Base-by-base conservation (phyloP, 2,797 vertebrate genomes). In the Nyctibius grandis region DNA sequence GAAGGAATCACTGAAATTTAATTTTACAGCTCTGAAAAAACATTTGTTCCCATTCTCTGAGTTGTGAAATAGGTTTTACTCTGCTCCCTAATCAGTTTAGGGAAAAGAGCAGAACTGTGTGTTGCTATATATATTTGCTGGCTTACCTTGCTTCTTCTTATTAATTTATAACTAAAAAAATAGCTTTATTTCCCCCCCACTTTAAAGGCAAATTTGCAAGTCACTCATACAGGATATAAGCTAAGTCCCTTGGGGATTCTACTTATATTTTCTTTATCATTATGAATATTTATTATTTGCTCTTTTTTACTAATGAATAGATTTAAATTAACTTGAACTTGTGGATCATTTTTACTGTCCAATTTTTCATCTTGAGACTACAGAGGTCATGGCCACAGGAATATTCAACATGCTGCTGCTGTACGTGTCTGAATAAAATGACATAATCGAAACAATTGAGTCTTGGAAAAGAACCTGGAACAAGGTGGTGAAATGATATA, bases 1-100 rank as follows among this genome's bases (percentile, higher is more conserved):
- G 68, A 91, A 59, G 20, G 69, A 96, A 88, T 67, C n/a, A 64
- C 17, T 88, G 68, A 63, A 92, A 91, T 92, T 77, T 77, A 92
- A 92, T 92, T 94, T 89, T 83, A 83, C 50, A 88, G 57, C 56
- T 85, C 64, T 89, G 68, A 80, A 89, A 94, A 80, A n/a, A 5
- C n/a, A 42, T 93, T 93, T 96, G 31, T 73, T 96, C 78, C 34
- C 54, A 77, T 93, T 74, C 79, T 75, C 40, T 48, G 36, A 84
- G 54, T 56, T 95, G 54, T 67, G 72, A 86, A 75, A 94, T 34
- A 78, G 67, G 36, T 89, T 92, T 95, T 80, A 69, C 31, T 83
- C 63, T 79, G 36, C 31, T 91, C 42, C 36, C 47, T 64, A 64
- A 81, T 47, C 70, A 89, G 20, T 80, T 87, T 42, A 92, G 77